A percentile compares a stretch with the other conserved stretches of the same genome.
phyloP scores from a whole-genome alignment of 2,888 invertebrate genomes.

The Hedya salicella region DNA sequence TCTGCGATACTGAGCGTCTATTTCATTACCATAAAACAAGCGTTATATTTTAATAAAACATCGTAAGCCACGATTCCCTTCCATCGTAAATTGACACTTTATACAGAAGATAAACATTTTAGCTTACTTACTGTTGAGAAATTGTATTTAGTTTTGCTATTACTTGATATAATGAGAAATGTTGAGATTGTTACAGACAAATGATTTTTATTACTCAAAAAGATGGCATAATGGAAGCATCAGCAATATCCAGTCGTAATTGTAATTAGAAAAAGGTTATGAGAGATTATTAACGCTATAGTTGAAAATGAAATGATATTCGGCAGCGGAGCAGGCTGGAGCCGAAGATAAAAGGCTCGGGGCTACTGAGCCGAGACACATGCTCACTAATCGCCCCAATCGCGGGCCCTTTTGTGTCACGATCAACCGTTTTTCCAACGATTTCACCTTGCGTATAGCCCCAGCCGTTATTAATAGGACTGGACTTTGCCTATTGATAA shows the following conservation, averaged over 20 bases:
- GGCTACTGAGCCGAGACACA: constrained; percentile 58
- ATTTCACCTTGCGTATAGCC: constrained; percentile 39
- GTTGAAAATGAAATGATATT: constrained; percentile 57
- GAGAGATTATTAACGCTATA: background rate
- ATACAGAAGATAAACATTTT: constrained; percentile 38
- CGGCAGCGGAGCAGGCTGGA: constrained; percentile 56
- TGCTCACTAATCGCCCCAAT: constrained; percentile 58
- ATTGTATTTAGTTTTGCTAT: constrained; percentile 15
- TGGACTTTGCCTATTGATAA: constrained; percentile 41
- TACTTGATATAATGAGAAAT: background rate
- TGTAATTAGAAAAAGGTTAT: background rate
- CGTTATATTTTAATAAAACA: constrained; percentile 49
- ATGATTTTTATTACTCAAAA: background rate
- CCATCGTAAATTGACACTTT: constrained; percentile 43
- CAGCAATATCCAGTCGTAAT: background rate
- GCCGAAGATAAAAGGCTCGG: constrained; percentile 70
- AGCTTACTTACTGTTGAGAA: constrained; percentile 6
- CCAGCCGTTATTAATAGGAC: constrained; percentile 40
- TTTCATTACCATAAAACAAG: constrained; percentile 57
- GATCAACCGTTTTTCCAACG: constrained; percentile 53
- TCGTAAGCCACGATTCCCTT: constrained; percentile 42
- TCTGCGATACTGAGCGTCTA: constrained; percentile 55
- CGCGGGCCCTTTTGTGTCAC: constrained; percentile 51
- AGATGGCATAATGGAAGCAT: background rate
- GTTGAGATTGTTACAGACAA: background rate